Percentiles rank a stretch among this genome's conserved stretches.
Evolutionary conservation across 2,797 vertebrate species (phyloP).

Genomic region (Phalloptychus januarius): DNA sequence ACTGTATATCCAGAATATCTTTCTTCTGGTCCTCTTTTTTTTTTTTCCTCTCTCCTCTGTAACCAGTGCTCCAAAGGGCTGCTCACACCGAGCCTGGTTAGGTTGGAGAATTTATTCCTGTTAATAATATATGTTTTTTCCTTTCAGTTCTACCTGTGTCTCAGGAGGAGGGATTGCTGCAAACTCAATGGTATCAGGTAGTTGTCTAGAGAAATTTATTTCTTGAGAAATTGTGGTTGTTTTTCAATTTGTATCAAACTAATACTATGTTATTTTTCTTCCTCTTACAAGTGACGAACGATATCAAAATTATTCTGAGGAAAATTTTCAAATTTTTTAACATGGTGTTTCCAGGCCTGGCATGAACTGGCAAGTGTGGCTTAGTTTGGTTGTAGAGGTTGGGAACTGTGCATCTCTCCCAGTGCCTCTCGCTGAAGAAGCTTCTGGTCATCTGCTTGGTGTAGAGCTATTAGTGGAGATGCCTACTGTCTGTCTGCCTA

Average conservation of each 20-base stretch:
- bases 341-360: too few species aligned
- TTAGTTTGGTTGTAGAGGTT: too few species aligned
- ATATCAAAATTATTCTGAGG: not conserved
- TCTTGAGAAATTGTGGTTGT: not conserved
- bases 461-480: too few species aligned
- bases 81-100: not conserved
- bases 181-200: not conserved
- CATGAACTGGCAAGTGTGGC: too few species aligned
- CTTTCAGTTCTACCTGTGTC: not conserved
- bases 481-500: too few species aligned
- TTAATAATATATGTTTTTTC: not conserved
- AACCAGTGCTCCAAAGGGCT: not conserved
- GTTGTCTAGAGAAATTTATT: too few species aligned
- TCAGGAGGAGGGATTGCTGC: not conserved
- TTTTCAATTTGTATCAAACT: not conserved
- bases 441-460: too few species aligned
- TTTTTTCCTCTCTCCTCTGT: not conserved
- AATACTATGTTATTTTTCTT: not conserved
- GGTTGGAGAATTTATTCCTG: not conserved
- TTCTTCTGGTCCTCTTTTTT: not conserved
- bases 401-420: too few species aligned
- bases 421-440: too few species aligned
- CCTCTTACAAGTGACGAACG: too few species aligned
- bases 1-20: not conserved
- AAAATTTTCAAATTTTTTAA: too few species aligned